Base-by-base conservation (phyloP, 2,888 invertebrate genomes). In the Rhyacophila evoluta region DNA sequence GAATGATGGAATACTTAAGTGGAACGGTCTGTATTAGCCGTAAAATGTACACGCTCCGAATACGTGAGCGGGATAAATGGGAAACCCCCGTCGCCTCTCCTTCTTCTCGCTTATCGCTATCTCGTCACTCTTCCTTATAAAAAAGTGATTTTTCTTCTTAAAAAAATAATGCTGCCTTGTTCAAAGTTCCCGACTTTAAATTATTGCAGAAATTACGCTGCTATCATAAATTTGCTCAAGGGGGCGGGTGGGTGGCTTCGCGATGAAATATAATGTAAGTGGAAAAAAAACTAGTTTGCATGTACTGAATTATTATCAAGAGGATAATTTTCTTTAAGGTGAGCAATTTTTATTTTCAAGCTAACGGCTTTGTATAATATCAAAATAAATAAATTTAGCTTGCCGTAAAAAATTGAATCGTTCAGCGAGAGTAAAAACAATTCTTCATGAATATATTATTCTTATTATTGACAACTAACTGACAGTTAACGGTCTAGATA, bases 111-210 rank as follows among this genome's bases (percentile, higher is more conserved):
- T 55, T 55, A 55, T 55, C 55, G 55, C 55, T 55, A 55, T 55
- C 55, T 55, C 55, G 55, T 55, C 55, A 55, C 55, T 55, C 55
- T 55, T 55, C 55, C 55, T 55, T 55, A 55, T 55, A 55, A 55
- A 55, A 25, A 55, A 55, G 55, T 55, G 55, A 55, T 55, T 55
- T 55, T 55, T 55, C 55, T 55, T 55, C 55, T 55, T 55, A 55
- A 55, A 55, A n/a, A 55, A 55, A 55, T 55, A 55, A 55, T 55
- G 55, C 55, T 55, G 10, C 55, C 25, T 33, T 55, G 55, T 55
- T 55, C 55, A 55, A 55, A 55, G 55, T 55, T 55, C 55, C 19
- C 55, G 55, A 55, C 55, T 55, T 55, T 55, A 55, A 55, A 55
- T 55, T 55, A 55, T 55, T 55, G 55, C 55, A 15, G 55, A 55